Conservation (phyloP, 2,797 vertebrate genomes). For the Artibeus jamaicensis region DNA sequence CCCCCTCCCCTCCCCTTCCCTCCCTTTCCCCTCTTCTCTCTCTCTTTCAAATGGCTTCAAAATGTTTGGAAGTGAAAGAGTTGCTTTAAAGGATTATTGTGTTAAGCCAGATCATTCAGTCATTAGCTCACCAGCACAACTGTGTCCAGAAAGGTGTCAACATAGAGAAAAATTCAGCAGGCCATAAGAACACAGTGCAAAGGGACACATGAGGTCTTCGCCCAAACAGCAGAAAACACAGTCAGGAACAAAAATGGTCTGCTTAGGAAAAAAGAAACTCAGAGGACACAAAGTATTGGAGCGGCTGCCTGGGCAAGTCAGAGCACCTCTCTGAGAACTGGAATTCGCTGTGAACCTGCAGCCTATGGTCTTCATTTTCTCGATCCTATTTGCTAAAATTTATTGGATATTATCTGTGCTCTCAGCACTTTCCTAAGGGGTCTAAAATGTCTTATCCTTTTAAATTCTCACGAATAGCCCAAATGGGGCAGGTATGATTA, state of each 20-base stretch:
- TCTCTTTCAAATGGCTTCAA: neutral
- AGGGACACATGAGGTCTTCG: neutral
- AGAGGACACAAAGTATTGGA: neutral
- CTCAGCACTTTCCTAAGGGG: neutral
- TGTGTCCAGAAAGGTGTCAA: neutral
- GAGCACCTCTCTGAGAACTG: neutral
- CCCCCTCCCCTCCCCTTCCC: neutral
- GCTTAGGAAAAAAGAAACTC: neutral
- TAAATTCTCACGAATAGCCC: neutral
- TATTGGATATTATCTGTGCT: neutral
- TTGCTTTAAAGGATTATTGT: neutral
- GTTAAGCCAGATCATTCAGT: neutral
- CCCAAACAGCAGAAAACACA: neutral
- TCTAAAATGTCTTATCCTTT: neutral
- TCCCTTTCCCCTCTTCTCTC: neutral
- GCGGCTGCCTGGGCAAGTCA: neutral
- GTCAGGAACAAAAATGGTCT: neutral
- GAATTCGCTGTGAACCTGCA: neutral
- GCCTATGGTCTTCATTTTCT: neutral
- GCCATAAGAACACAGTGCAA: neutral
- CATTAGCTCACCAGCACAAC: neutral
- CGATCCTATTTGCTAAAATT: neutral
- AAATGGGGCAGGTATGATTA: neutral
- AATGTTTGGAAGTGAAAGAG: neutral
- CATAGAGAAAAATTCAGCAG: neutral